Base-by-base conservation (phyloP, 2,797 vertebrate species). In the Micropoecilia bifurca region DNA sequence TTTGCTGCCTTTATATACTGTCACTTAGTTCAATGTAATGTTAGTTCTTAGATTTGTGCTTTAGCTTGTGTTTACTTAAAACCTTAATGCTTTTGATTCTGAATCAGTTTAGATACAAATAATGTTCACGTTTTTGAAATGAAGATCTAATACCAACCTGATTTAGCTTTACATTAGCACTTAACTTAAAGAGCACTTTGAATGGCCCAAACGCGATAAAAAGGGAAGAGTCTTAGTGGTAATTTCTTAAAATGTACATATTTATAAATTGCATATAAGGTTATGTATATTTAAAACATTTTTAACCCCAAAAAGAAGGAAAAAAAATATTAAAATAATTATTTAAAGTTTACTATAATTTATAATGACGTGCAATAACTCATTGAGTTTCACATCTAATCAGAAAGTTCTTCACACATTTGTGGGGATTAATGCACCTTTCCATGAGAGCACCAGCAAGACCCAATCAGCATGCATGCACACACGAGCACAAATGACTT, bases 341-440 rank as follows among this genome's bases (percentile, higher is more conserved):
- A 66, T 84, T 59, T 61, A 72, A 88, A 80, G 83, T 92, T 92
- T 91, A 85, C 82, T 76, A 63, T 81, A 75, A 12, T 80, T 84
- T 87, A 69, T 47, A 83, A 87, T 75, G 41, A 91, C 92, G 92
- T 95, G 93, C 92, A 95, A 94, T 93, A 94, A 91, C 66, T 73
- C 77, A 83, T 59, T 18, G 80, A 86, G 73, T 75, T 75, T 81
- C 68, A 85, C 16, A 30, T 87, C 73, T 81, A 73, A 80, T 86
- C 73, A 36, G 77, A 82, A 88, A 41, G 36, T 39, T 80, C 82
- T 81, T 80, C 71, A 71, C 75, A 61, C 41, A 50, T 79, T 87
- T 82, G 74, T 76, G 50, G 14, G 50, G 46, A 71, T 83, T 46
- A 72, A 77, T 33, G 53, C 77, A 78, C 85, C 89, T 78, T 83